Percentiles rank a stretch among this genome's conserved stretches.
These are phyloP conservation scores for Amiota communis DNA, from an alignment of 2,888 invertebrate genomes.

Conservation along the genomic window DNA sequence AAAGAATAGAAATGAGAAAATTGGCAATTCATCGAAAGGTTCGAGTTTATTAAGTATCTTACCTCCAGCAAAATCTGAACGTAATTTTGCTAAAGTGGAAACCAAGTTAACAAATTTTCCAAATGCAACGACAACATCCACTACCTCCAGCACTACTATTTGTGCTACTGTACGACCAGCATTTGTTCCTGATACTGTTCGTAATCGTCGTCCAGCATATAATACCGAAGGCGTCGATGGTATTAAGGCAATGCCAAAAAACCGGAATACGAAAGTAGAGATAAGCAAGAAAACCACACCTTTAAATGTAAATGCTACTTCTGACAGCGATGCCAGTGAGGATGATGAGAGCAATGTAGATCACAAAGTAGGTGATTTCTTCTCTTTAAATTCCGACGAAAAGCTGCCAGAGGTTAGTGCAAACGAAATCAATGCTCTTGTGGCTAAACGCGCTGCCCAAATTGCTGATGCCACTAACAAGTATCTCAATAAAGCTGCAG, in stretches of 20 bases:
- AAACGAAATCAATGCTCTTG: conserved; percentile 70
- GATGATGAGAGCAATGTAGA: conserved; percentile 67
- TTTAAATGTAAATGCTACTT: conserved; percentile 63
- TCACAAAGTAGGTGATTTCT: conserved; percentile 62
- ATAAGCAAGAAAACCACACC: conserved; percentile 56
- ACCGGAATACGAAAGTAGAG: conserved; percentile 38
- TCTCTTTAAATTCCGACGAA: conserved; percentile 71
- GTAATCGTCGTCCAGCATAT: conserved; percentile 67
- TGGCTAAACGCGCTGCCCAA: conserved; percentile 69
- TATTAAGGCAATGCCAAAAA: conserved; percentile 35
- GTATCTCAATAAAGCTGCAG: conserved; percentile 45
- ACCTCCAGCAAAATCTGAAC: conserved; percentile 77
- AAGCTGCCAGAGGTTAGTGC: conserved; percentile 75
- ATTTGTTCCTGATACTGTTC: conserved; percentile 73
- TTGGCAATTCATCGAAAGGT: conserved; percentile 39
- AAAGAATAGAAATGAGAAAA: conserved; percentile 41
- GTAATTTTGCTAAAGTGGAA: conserved; percentile 54
- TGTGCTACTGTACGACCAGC: conserved; percentile 35
- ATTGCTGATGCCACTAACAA: conserved; percentile 63
- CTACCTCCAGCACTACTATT: conserved; percentile 10
- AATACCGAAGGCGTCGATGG: conserved; percentile 68
- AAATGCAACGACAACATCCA: neutral
- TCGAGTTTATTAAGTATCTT: conserved; percentile 79
- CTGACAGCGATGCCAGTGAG: conserved; percentile 74
- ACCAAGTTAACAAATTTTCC: neutral